Evolutionary conservation across 2,797 vertebrate genomes (phyloP).

Genomic region (Gymnopithys bicolor): DNA sequence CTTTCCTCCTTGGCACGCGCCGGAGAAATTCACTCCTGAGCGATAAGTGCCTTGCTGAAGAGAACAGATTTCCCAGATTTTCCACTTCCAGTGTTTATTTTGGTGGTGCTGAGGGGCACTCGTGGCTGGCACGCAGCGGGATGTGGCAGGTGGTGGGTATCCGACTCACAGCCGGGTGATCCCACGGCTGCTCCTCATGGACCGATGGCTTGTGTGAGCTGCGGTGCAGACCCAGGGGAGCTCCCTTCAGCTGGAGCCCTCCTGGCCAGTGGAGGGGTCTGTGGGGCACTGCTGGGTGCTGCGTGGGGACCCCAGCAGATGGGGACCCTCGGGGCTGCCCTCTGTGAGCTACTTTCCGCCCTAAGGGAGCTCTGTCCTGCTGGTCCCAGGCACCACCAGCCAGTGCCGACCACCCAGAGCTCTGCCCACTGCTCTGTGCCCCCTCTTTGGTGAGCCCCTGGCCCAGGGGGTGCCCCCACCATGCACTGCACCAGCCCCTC

Average conservation of each 20-base stretch:
- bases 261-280: accelerated
- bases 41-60: constrained; percentile 59
- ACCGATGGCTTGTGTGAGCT: background rate
- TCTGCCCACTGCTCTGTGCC: accelerated
- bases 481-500: accelerated
- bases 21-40: constrained; percentile 60
- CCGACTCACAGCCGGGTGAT: background rate
- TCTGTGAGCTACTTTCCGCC: no score
- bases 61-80: constrained; percentile 59
- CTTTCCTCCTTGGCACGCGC: constrained; percentile 67
- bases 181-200: background rate
- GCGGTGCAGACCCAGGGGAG: background rate
- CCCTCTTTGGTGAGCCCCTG: accelerated
- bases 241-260: background rate
- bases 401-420: accelerated
- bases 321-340: accelerated
- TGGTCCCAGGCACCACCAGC: background rate
- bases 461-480: accelerated
- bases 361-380: accelerated
- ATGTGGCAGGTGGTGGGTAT: background rate
- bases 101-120: background rate
- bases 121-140: background rate
- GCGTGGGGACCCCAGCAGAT: accelerated
- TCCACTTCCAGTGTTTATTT: constrained; percentile 32
- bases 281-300: accelerated